Evolutionary conservation across 2,113 vertebrate genomes (phyloP).

Genomic region (Daubentonia madagascariensis): DNA sequence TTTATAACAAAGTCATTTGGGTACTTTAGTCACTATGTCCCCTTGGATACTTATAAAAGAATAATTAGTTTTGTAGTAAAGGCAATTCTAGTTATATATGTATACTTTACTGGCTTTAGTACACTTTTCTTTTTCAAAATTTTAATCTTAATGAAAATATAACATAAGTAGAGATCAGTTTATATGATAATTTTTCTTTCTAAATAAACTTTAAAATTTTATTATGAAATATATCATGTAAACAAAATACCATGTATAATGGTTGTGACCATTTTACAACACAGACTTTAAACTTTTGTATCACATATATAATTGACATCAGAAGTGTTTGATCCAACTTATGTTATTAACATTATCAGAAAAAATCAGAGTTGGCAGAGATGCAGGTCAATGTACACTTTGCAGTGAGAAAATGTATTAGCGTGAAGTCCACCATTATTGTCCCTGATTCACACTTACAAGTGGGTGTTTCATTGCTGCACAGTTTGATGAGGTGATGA

Average conservation of each 20-base stretch:
- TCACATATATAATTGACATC: background rate
- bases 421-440: background rate
- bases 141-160: conserved; percentile 1
- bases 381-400: background rate
- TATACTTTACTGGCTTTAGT: background rate
- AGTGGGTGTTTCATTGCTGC: background rate
- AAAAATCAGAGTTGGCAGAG: background rate
- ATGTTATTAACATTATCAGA: background rate
- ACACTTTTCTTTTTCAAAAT: background rate
- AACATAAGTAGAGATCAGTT: background rate
- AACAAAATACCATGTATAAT: background rate
- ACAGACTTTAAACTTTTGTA: background rate
- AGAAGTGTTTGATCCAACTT: background rate
- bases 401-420: background rate
- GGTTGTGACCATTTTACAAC: background rate
- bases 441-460: background rate
- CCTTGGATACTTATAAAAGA: background rate
- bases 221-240: background rate
- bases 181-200: background rate
- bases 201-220: background rate
- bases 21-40: background rate
- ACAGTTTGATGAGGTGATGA: background rate
- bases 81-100: background rate
- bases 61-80: background rate
- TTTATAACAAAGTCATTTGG: conserved; percentile 4